Percentiles rank a stretch among this genome's conserved stretches.
phyloP scores from a whole-genome alignment of 2,888 invertebrate species.

The Maniola hyperantus region DNA sequence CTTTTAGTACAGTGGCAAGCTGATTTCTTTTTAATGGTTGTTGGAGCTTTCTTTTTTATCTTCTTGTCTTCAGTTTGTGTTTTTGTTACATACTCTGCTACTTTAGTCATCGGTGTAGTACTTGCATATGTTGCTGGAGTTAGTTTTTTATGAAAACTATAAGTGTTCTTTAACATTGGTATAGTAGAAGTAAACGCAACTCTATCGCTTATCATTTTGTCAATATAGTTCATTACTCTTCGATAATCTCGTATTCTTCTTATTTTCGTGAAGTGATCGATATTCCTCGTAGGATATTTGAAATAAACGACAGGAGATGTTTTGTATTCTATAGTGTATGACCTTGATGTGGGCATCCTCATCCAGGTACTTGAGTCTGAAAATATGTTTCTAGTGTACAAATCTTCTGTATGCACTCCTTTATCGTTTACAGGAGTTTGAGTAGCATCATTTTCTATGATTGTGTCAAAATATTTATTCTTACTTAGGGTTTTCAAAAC shows the following conservation, averaged over 20 bases:
- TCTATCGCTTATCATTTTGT: slow-evolving; percentile 65
- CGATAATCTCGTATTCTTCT: slow-evolving; percentile 66
- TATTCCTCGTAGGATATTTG: slow-evolving; percentile 56
- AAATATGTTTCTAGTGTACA: slow-evolving; percentile 53
- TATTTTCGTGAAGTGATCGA: slow-evolving; percentile 65
- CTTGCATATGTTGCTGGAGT: slow-evolving; percentile 10
- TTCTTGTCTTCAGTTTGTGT: not conserved
- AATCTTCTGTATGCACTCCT: slow-evolving; percentile 49
- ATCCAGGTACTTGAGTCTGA: slow-evolving; percentile 53
- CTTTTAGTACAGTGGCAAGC: slow-evolving; percentile 56
- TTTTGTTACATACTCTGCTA: slow-evolving; percentile 10
- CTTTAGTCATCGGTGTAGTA: slow-evolving; percentile 33
- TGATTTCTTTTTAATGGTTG: slow-evolving; percentile 25
- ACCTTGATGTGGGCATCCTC: slow-evolving; percentile 52
- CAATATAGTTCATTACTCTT: slow-evolving; percentile 63
- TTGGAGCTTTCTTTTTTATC: slow-evolving; percentile 14
- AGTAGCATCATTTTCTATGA: slow-evolving; percentile 55
- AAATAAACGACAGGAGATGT: slow-evolving; percentile 55
- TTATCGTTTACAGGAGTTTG: slow-evolving; percentile 48
- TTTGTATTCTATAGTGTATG: slow-evolving; percentile 59
- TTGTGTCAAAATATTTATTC: slow-evolving; percentile 56
- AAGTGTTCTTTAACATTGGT: slow-evolving; percentile 43
- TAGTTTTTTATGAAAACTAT: slow-evolving; percentile 37
- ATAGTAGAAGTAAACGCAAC: slow-evolving; percentile 47
- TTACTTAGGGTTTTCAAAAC: slow-evolving; percentile 62